Evolutionary conservation across 1,140 invertebrate genomes (phyloP), one percentile per base, ranked within the genome.

Genomic region (Drosophila subpulchrella): DNA sequence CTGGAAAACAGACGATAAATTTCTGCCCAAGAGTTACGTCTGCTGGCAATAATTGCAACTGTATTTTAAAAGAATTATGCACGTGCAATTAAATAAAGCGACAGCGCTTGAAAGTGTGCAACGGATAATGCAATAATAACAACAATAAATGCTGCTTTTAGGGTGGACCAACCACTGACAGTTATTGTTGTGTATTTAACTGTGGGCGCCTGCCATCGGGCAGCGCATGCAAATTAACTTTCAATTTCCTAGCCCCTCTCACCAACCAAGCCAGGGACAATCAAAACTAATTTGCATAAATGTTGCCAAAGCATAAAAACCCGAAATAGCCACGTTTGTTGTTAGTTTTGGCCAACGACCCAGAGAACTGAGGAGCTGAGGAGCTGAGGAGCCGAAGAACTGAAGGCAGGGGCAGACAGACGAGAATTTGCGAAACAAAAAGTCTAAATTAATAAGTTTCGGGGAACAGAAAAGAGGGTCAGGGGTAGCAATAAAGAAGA

Each of bases 261-360:
- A n/a, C 12, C 15, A 7, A 44, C 20, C 13, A 34, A 17, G n/a
- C n/a, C 41, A 32, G 39, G 90, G 81, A 90, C 81, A 90, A 90
- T 90, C 86, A 90, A 90, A 90, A 90, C 72, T 78, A 86, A 90
- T 90, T 90, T 90, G 76, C 86, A 90, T 90, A 90, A 90, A 90
- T 90, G 86, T 77, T 85, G 70, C 72, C 58, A 79, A 84, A 75
- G 78, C 82, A 85, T n/a, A 78, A 78, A 79, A 71, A 67, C 63
- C 78, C 71, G 62, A 71, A 63, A 61, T 77, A 70, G 72, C 77
- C 61, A 59, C 79, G 54, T 81, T 57, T 74, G 70, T 41, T 68
- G 70, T 50, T 81, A 78, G 78, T 74, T 86, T 81, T 27, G 75
- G 75, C 75, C 74, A 86, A 82, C 83, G 79, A 86, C 75, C 83